Evolutionary conservation across 1,140 invertebrate species (phyloP).

Genomic region (Cydia fagiglandana): DNA sequence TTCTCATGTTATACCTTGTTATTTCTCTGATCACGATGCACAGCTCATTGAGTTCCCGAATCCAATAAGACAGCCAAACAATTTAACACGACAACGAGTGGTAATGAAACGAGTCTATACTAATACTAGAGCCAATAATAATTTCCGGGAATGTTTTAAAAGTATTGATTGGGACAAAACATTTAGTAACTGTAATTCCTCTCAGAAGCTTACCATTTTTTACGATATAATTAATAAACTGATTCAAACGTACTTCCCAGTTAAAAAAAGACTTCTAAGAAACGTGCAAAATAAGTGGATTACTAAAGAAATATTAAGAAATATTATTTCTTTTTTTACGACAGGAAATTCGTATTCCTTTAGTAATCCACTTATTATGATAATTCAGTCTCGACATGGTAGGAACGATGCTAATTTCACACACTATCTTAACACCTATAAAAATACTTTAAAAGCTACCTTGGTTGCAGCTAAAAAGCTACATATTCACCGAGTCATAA

Average conservation of each 20-base stretch:
- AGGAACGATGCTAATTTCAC: not conserved
- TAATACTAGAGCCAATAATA: not conserved
- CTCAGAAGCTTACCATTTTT: not conserved
- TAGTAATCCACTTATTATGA: too few species aligned
- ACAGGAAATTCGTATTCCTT: too few species aligned
- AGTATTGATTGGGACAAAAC: slow-evolving; percentile 11
- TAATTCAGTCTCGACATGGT: not conserved
- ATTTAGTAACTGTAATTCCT: slow-evolving; percentile 11
- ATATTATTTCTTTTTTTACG: not conserved
- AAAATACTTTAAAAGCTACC: not conserved
- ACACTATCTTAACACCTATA: not conserved
- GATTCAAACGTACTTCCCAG: slow-evolving; percentile 6
- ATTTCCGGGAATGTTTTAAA: not conserved
- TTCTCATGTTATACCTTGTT: slow-evolving; percentile 2
- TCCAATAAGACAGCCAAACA: not conserved
- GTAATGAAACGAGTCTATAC: not conserved
- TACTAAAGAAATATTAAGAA: slow-evolving; percentile 1
- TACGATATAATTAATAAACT: slow-evolving; percentile 24
- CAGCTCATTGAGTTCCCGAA: slow-evolving; percentile 3
- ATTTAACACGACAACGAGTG: not conserved
- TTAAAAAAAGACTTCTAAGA: not conserved
- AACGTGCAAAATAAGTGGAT: slow-evolving; percentile 5
- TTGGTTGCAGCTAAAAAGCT: not conserved
- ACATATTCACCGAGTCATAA: not conserved
- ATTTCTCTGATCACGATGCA: slow-evolving; percentile 28